Conservation (phyloP, 1,140 invertebrate species). For the Acyrthosiphon pisum region DNA sequence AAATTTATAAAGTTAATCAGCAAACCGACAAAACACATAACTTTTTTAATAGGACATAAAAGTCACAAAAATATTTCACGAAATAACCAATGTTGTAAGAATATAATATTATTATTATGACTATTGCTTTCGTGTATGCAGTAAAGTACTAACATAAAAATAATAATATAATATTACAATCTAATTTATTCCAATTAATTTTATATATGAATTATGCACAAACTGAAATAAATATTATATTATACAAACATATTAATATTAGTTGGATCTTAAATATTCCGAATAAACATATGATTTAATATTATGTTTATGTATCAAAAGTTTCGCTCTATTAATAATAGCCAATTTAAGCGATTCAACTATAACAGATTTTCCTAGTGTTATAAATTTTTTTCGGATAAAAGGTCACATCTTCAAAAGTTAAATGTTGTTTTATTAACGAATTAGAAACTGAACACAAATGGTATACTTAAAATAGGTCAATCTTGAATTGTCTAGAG, state of each 20-base stretch:
- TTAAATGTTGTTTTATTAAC: neutral
- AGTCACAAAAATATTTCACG: neutral
- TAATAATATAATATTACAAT: too few relatives aligned
- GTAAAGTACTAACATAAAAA: too few relatives aligned
- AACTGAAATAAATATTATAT: too few relatives aligned
- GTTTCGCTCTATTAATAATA: neutral
- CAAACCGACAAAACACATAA: neutral
- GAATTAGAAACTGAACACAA: neutral
- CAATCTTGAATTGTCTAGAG: slow-evolving; percentile 6
- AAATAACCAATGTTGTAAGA: too few relatives aligned
- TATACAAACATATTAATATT: too few relatives aligned
- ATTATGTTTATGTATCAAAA: neutral
- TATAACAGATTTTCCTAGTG: neutral
- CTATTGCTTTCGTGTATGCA: too few relatives aligned
- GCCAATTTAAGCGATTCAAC: neutral
- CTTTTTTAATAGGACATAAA: neutral
- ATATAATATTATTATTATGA: too few relatives aligned
- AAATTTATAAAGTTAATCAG: neutral
- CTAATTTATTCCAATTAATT: too few relatives aligned
- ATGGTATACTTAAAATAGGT: neutral
- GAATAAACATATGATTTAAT: neutral
- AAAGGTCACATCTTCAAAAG: neutral
- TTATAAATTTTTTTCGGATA: neutral
- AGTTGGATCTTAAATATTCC: too few relatives aligned
- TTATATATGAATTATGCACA: too few relatives aligned